Evolutionary conservation across 2,797 vertebrate genomes (phyloP), one percentile per base, ranked within the genome.

Genomic region (Aphelocoma californica): DNA sequence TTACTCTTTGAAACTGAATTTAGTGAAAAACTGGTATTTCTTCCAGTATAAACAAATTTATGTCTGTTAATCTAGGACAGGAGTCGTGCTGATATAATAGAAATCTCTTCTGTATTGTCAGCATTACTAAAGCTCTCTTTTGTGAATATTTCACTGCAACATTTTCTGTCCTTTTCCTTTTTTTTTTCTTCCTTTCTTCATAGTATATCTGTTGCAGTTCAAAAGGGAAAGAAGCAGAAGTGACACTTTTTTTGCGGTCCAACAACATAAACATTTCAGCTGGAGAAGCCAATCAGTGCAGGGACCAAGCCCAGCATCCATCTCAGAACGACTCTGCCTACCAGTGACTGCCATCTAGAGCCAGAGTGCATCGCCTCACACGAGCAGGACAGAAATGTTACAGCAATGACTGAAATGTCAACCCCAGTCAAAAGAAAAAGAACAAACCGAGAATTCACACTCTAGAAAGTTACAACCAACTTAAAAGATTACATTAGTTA

Each of bases 281-380:
- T 32, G 20, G 42, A 75, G 54, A 89, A 90, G 62, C 61, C 79
- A 92, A 56, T 14, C 17, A 9, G 51, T 4, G 70, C 80, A 79
- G 66, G 65, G 50, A 50, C 34, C 70, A 58, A 75, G 81, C 34
- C 77, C 29, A 89, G 77, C n/a, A 66, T 56, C 45, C 45, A 56
- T 45, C 32, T n/a, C 73, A 78, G 81, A 62, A 7, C 0, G 6
- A 42, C 21, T 70, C 44, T 56, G 69, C 95, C 93, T 90, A 36
- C 86, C 86, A 77, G 48, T 73, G 94, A 96, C 91, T 96, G 95
- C 91, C 93, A 96, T 8, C 94, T 95, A 95, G 82, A 92, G 94
- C 40, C 82, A 23, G 82, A 72, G 81, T 2, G 20, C 87, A 36
- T 21, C 0, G 1, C 54, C 58, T 90, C 53, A 12, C 53, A 10